phyloP scores from a whole-genome alignment of 2,113 vertebrate genomes.

The Gyps fulvus region DNA sequence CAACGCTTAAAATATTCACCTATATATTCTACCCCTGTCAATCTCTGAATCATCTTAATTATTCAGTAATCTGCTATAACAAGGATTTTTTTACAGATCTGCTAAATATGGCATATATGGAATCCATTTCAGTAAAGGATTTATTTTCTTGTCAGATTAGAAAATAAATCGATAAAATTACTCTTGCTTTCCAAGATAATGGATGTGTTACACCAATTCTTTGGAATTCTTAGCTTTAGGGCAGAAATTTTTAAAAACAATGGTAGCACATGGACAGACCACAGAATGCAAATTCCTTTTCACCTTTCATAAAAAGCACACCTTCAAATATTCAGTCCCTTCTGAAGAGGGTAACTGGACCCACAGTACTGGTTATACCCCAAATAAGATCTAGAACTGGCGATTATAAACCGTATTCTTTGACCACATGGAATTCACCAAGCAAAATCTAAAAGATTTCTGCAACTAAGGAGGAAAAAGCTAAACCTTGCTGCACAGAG shows the following conservation, averaged over 20 bases:
- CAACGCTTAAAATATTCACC: background rate
- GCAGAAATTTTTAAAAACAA: background rate
- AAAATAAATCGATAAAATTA: background rate
- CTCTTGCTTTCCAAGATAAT: background rate
- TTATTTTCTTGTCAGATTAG: background rate
- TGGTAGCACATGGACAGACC: background rate
- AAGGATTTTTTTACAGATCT: background rate
- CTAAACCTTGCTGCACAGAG: background rate
- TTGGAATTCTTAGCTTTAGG: background rate
- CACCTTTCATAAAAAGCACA: background rate
- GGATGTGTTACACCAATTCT: background rate
- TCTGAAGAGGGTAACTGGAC: background rate
- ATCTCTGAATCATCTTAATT: background rate
- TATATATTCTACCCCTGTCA: background rate
- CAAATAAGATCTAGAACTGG: background rate
- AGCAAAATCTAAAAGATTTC: background rate
- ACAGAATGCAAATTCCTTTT: background rate
- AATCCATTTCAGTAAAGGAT: background rate
- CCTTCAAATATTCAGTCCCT: background rate
- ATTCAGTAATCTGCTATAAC: background rate
- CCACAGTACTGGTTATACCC: background rate
- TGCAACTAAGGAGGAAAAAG: background rate
- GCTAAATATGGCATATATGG: background rate
- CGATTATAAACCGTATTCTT: background rate
- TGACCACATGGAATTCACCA: background rate